A percentile compares a stretch with the other conserved stretches of the same genome.
Conservation (phyloP, 2,797 vertebrate species). For the Epinephelus malabaricus region DNA sequence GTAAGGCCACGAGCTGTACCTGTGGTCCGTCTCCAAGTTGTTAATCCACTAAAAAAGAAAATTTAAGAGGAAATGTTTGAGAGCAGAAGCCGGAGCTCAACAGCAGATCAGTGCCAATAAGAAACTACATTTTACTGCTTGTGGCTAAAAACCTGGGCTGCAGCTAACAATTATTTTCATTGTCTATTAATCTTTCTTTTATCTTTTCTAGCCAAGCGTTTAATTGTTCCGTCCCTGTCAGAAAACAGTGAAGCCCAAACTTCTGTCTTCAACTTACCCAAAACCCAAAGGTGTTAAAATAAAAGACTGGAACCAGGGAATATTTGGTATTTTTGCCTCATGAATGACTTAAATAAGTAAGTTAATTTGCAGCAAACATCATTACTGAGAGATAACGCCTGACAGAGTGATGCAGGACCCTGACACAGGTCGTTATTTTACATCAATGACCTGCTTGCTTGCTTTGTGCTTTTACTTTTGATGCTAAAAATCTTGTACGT, state of each 20-base stretch:
- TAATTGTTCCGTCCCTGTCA: neutral
- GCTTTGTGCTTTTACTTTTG: too few relatives aligned
- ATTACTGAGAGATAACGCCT: too few relatives aligned
- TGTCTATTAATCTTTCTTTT: neutral
- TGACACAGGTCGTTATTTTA: too few relatives aligned
- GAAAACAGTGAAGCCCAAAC: neutral
- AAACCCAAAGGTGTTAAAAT: neutral
- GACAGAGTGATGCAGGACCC: too few relatives aligned
- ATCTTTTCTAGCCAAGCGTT: neutral
- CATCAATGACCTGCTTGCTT: too few relatives aligned
- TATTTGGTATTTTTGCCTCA: neutral
- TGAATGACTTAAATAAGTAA: neutral
- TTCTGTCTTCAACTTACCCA: neutral
- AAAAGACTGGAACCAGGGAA: neutral
- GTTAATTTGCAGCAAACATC: too few relatives aligned
- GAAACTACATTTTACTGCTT: constrained; percentile 22
- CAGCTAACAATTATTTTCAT: neutral
- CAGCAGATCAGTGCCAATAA: neutral
- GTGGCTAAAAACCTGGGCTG: neutral
- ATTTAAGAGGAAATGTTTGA: constrained; percentile 19
- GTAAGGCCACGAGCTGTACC: constrained; percentile 94
- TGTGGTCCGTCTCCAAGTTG: constrained; percentile 94
- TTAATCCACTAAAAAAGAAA: constrained; percentile 93
- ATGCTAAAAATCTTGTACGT: too few relatives aligned
- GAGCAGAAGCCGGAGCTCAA: neutral